phyloP scores from a whole-genome alignment of 1,140 invertebrate genomes.

The Notospermus geniculatus region DNA sequence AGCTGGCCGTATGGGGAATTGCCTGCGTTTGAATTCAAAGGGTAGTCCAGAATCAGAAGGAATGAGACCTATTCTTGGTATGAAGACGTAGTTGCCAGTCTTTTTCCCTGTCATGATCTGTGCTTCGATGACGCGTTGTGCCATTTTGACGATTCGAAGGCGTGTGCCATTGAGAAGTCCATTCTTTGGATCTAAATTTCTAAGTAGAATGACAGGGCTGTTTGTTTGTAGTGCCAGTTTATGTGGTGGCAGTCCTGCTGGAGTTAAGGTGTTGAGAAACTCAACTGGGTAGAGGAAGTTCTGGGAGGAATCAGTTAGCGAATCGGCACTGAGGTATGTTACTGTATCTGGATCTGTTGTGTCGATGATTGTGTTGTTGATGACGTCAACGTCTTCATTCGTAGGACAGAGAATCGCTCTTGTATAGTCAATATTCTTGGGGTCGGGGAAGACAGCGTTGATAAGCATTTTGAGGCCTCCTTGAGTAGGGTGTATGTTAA shows the following conservation, averaged over 20 bases:
- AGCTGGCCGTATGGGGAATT: constrained; percentile 58
- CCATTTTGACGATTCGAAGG: constrained; percentile 33
- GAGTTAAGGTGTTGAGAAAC: constrained; percentile 46
- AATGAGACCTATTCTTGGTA: constrained; percentile 26
- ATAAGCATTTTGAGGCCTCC: neutral
- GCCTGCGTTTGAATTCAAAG: constrained; percentile 56
- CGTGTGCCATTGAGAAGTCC: constrained; percentile 52
- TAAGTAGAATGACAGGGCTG: constrained; percentile 46
- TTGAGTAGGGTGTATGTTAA: neutral
- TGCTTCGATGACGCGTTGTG: constrained; percentile 27
- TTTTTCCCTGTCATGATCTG: constrained; percentile 20
- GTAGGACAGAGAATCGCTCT: constrained; percentile 2
- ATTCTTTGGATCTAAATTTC: constrained; percentile 44
- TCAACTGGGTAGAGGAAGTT: constrained; percentile 37
- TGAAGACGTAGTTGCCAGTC: constrained; percentile 24
- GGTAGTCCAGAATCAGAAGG: constrained; percentile 24
- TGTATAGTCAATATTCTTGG: neutral
- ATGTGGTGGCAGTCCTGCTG: constrained; percentile 50
- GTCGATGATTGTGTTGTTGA: constrained; percentile 2
- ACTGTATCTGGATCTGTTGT: neutral
- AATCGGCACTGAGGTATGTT: constrained; percentile 1
- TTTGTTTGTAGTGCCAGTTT: constrained; percentile 48
- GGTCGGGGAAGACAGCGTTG: constrained; percentile 1
- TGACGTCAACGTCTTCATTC: neutral
- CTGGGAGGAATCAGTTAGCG: constrained; percentile 10